These are phyloP conservation scores for Caenorhabditis imperialis DNA, from an alignment of 2,888 invertebrate species.

Conservation along the genomic window DNA sequence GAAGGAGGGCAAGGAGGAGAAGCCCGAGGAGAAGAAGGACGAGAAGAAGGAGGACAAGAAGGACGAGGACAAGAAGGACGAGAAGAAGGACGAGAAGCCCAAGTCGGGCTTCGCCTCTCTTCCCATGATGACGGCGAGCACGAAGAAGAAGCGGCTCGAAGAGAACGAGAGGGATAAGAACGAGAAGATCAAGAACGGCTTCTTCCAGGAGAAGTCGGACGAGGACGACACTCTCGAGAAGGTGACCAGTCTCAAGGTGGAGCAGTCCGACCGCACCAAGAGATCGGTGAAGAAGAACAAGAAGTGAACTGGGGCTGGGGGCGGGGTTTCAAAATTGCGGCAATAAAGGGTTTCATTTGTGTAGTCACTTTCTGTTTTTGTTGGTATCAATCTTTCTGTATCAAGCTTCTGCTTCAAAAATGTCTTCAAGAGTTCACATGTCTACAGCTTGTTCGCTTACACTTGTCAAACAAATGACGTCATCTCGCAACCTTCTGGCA, in stretches of 20 bases:
- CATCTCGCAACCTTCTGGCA: constrained; percentile 15
- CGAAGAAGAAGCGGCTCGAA: constrained; percentile 17
- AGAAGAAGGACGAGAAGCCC: not conserved
- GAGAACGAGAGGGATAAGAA: constrained; percentile 48
- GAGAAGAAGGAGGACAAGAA: not conserved
- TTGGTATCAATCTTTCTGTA: too few species aligned
- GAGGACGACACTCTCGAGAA: constrained; percentile 54
- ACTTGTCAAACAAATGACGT: too few species aligned
- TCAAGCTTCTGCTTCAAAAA: too few species aligned
- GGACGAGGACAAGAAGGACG: not conserved
- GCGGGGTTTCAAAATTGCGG: too few species aligned
- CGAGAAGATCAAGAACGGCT: constrained; percentile 49
- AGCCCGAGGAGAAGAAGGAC: not conserved
- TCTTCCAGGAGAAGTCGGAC: constrained; percentile 54
- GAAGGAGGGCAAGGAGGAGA: not conserved
- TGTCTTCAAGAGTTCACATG: too few species aligned
- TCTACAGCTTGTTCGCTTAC: too few species aligned
- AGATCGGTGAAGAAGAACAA: not conserved
- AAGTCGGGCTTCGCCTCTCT: constrained; percentile 7
- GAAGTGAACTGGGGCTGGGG: too few species aligned
- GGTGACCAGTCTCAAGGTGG: constrained; percentile 43
- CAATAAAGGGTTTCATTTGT: constrained; percentile 1
- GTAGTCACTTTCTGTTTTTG: constrained; percentile 1
- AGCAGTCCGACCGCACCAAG: constrained; percentile 33
- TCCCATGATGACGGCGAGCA: constrained; percentile 31